Evolutionary conservation across 2,113 vertebrate genomes (phyloP).

Genomic region (Saimiri boliviensis): DNA sequence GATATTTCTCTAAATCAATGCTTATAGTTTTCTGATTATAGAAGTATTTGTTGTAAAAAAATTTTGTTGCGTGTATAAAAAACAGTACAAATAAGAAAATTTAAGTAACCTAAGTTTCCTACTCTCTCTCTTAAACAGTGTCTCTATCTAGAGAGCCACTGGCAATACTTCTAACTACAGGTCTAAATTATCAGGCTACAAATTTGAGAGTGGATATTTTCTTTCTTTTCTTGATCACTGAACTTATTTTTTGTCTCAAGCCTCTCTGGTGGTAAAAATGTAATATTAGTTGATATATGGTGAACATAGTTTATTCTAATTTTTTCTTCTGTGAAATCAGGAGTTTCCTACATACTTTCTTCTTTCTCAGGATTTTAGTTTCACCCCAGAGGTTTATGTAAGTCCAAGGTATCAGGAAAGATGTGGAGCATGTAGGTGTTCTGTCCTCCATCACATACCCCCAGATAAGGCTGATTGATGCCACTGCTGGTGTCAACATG

Average conservation of each 20-base stretch:
- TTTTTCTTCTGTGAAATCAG: constrained; percentile 14
- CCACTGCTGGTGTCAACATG: neutral
- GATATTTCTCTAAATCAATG: neutral
- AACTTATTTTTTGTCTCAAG: neutral
- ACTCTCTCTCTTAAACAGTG: neutral
- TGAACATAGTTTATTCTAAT: neutral
- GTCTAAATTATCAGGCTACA: neutral
- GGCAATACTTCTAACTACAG: neutral
- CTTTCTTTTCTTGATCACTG: neutral
- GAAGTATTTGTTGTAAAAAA: neutral
- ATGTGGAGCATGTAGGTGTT: neutral
- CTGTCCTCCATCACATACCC: neutral
- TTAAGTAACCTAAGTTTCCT: neutral
- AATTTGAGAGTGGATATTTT: neutral
- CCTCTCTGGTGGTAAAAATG: neutral
- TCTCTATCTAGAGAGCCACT: neutral
- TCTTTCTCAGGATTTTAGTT: neutral
- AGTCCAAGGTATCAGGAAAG: neutral
- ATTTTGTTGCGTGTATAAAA: neutral
- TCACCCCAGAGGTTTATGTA: neutral
- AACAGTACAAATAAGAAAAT: neutral
- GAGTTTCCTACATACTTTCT: neutral
- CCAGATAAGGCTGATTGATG: neutral
- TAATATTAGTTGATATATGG: neutral
- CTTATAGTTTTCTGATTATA: neutral